Evolutionary conservation across 2,113 vertebrate species (phyloP).

Genomic region (Salvelinus alpinus): DNA sequence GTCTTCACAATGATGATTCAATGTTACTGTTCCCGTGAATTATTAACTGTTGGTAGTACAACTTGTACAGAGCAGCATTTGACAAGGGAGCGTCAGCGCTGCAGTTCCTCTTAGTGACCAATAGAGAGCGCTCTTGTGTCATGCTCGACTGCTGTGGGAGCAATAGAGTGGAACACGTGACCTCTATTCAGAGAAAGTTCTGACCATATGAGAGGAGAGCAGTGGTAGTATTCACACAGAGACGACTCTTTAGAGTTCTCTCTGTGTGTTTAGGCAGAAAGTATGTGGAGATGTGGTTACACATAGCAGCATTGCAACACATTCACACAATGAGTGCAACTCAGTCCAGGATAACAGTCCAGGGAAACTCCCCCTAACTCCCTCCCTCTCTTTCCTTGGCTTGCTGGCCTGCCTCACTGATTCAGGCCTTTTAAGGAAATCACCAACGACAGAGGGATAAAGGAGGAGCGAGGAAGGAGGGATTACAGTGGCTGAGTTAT

Average conservation of each 20-base stretch:
- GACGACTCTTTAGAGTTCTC: no score
- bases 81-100: neutral
- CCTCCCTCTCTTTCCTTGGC: neutral
- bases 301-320: slow-evolving; percentile 11
- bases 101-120: neutral
- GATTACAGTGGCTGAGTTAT: neutral
- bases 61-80: neutral
- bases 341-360: slow-evolving; percentile 26
- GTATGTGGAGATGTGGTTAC: neutral
- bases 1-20: neutral
- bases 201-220: neutral
- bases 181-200: neutral
- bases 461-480: neutral
- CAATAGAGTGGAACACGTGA: neutral
- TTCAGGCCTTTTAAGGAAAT: slow-evolving; percentile 36
- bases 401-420: slow-evolving; percentile 1
- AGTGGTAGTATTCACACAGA: neutral
- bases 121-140: neutral
- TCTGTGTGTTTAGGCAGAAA: neutral
- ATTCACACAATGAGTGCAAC: slow-evolving; percentile 32
- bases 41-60: neutral
- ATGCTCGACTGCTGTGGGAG: neutral
- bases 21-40: neutral
- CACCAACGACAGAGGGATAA: slow-evolving; percentile 3
- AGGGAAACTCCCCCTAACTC: neutral